These are phyloP conservation scores for Papilio polyxenes DNA, from an alignment of 1,140 invertebrate species.

Conservation along the genomic window DNA sequence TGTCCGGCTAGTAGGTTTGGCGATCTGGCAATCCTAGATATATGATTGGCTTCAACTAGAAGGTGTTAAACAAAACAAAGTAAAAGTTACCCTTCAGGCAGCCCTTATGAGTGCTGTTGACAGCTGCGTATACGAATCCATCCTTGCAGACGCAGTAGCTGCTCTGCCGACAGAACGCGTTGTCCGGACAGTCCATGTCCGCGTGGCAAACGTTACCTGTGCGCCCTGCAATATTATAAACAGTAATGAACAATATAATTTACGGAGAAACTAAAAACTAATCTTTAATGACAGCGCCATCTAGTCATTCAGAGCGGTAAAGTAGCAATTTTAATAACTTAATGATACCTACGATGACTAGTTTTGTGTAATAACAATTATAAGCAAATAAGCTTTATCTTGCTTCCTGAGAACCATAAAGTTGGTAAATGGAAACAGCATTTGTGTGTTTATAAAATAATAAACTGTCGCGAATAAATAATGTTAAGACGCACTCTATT, in stretches of 20 bases:
- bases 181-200: conserved; percentile 77
- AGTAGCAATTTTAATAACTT: too few species aligned
- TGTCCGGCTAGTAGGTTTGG: too few species aligned
- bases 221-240: conserved; percentile 61
- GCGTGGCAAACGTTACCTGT: conserved; percentile 73
- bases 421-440: background rate
- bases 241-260: background rate
- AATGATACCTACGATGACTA: background rate
- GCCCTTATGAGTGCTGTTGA: conserved; percentile 72
- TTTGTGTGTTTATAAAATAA: background rate
- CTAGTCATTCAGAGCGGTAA: background rate
- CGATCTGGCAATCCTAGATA: too few species aligned
- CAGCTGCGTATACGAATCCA: conserved; percentile 71
- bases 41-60: background rate
- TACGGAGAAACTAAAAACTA: background rate
- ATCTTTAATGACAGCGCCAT: background rate
- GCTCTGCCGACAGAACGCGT: conserved; percentile 73
- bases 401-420: background rate
- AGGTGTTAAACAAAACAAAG: background rate
- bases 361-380: background rate
- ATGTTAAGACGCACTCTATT: background rate
- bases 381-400: too few species aligned
- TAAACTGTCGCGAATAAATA: background rate
- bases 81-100: conserved; percentile 71
- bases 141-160: conserved; percentile 79